phyloP scores from a whole-genome alignment of 2,888 invertebrate species.

The Prostheceraeus crozeri region DNA sequence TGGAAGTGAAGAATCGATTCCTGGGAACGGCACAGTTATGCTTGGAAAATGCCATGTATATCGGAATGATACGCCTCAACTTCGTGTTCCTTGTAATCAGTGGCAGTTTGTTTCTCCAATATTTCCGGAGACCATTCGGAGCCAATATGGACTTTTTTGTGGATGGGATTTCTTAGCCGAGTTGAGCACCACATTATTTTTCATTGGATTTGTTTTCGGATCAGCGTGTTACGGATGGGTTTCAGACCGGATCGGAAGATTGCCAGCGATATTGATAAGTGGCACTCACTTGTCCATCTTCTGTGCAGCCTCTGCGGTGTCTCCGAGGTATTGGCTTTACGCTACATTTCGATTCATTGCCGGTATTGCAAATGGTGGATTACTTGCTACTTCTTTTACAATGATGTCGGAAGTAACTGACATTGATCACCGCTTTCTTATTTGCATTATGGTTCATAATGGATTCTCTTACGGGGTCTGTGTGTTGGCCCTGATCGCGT shows the following conservation, averaged over 20 bases:
- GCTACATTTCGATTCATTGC: slow-evolving; percentile 8
- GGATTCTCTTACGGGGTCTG: slow-evolving; percentile 19
- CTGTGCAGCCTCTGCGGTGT: slow-evolving; percentile 3
- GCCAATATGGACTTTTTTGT: slow-evolving; percentile 43
- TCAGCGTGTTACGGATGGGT: slow-evolving; percentile 45
- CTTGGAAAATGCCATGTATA: too few relatives aligned
- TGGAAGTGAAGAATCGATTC: neutral
- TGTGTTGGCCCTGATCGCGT: slow-evolving; percentile 17
- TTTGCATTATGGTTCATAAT: slow-evolving; percentile 18
- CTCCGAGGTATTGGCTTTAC: slow-evolving; percentile 27
- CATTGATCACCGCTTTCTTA: slow-evolving; percentile 8
- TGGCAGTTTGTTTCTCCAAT: slow-evolving; percentile 1
- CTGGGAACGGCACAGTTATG: neutral
- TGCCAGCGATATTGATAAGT: slow-evolving; percentile 8
- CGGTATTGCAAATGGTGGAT: slow-evolving; percentile 31
- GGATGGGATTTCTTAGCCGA: slow-evolving; percentile 42
- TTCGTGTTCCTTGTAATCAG: too few relatives aligned
- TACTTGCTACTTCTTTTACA: slow-evolving; percentile 16
- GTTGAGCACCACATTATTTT: slow-evolving; percentile 44
- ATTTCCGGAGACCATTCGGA: neutral
- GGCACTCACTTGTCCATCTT: slow-evolving; percentile 11
- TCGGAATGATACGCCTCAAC: too few relatives aligned
- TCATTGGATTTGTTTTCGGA: slow-evolving; percentile 46
- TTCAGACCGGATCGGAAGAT: slow-evolving; percentile 43
- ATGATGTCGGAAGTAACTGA: slow-evolving; percentile 24